Conservation (phyloP, 1,140 invertebrate genomes). For the Prorops nasuta region DNA sequence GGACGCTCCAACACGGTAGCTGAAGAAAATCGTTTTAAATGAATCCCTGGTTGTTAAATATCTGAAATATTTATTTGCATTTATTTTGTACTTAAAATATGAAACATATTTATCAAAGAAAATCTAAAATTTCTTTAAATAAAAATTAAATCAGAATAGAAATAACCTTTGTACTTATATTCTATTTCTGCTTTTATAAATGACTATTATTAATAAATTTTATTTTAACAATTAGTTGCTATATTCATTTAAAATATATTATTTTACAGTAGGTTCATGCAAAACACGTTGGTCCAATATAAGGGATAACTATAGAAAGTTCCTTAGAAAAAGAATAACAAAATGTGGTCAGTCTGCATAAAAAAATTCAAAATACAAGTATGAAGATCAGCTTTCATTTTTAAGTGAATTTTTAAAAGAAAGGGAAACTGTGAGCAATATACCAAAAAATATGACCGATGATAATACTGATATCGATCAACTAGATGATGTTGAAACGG, state of each 20-base stretch:
- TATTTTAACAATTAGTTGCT: not conserved
- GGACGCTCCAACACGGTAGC: conserved; percentile 23
- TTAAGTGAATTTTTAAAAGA: not conserved
- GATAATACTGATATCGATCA: not conserved
- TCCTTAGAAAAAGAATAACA: not conserved
- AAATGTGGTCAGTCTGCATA: not conserved
- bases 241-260: not conserved
- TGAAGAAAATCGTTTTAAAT: conserved; percentile 9
- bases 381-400: not conserved
- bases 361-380: not conserved
- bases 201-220: not conserved
- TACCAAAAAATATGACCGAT: not conserved
- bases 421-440: not conserved
- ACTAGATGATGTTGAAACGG: not conserved
- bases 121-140: too few relatives aligned
- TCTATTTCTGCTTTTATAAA: too few relatives aligned
- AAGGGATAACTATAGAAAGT: not conserved
- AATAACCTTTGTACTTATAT: too few relatives aligned
- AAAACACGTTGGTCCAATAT: not conserved
- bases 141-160: too few relatives aligned
- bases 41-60: not conserved
- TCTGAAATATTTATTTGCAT: not conserved
- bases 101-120: too few relatives aligned
- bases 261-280: not conserved
- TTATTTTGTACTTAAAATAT: too few relatives aligned